phyloP scores from a whole-genome alignment of 2,113 vertebrate genomes.

The Oryzias celebensis region DNA sequence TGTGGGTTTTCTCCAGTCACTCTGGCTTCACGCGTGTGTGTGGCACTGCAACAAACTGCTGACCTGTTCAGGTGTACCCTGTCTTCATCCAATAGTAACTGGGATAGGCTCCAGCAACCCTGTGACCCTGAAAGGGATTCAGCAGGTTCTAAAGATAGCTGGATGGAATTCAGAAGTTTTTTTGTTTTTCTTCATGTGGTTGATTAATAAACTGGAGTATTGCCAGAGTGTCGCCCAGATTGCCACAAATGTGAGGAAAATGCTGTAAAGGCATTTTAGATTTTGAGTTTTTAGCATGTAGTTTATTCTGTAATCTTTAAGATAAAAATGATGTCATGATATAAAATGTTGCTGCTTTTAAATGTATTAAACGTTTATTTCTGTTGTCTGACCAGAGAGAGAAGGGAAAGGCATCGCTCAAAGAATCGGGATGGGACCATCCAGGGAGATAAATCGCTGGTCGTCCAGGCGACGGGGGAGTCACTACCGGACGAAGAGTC shows the following conservation, averaged over 20 bases:
- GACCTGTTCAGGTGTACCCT: too few relatives aligned
- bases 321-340: neutral
- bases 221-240: too few relatives aligned
- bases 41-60: too few relatives aligned
- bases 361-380: neutral
- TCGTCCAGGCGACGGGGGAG: slow-evolving; percentile 89
- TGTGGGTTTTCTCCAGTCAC: neutral
- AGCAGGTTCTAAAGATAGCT: too few relatives aligned
- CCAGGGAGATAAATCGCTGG: slow-evolving; percentile 88
- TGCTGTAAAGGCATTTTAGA: too few relatives aligned
- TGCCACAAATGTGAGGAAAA: too few relatives aligned
- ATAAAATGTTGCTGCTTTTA: neutral
- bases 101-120: too few relatives aligned
- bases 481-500: slow-evolving; percentile 88
- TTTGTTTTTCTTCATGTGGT: too few relatives aligned
- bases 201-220: too few relatives aligned
- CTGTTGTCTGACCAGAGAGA: slow-evolving; percentile 71
- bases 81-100: too few relatives aligned
- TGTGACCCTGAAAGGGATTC: too few relatives aligned
- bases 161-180: too few relatives aligned
- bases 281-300: neutral
- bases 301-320: neutral
- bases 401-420: slow-evolving; percentile 84
- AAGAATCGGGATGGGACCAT: slow-evolving; percentile 83
- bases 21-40: neutral